Evolutionary conservation across 1,140 invertebrate species (phyloP).

Genomic region (Pogonognathellus flavescens): DNA sequence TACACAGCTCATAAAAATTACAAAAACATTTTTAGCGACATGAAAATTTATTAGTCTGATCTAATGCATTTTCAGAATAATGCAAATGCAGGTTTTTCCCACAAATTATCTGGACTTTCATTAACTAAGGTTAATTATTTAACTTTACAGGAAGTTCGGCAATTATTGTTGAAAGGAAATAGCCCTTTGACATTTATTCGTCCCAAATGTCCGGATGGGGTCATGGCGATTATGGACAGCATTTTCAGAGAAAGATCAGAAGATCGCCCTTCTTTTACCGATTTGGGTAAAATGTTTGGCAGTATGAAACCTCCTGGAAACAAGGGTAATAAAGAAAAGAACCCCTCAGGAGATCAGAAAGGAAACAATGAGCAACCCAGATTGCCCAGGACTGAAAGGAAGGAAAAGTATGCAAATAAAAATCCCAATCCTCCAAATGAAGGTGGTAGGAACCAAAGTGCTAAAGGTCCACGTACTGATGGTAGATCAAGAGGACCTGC

Average conservation of each 20-base stretch:
- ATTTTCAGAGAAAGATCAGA: slow-evolving; percentile 46
- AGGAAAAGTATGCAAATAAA: not conserved
- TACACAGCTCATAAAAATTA: no score
- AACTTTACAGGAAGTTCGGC: slow-evolving; percentile 7
- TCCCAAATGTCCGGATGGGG: slow-evolving; percentile 33
- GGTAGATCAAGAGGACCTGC: not conserved
- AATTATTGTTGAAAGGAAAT: not conserved
- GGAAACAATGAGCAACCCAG: not conserved
- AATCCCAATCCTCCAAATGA: not conserved
- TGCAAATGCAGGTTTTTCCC: no score
- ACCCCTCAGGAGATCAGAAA: not conserved
- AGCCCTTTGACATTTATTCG: slow-evolving; percentile 28
- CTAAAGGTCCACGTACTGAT: not conserved
- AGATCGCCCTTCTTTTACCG: slow-evolving; percentile 43
- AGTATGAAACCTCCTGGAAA: not conserved
- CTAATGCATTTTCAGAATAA: no score
- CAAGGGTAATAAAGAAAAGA: not conserved
- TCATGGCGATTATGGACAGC: slow-evolving; percentile 35
- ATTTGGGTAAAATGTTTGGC: slow-evolving; percentile 28
- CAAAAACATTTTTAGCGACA: no score
- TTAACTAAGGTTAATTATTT: not conserved
- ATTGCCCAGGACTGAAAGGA: no score
- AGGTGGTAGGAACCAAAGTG: not conserved
- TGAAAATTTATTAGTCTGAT: no score
- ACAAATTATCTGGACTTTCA: not conserved